Percentiles rank a stretch among this genome's conserved stretches.
phyloP scores from a whole-genome alignment of 2,797 vertebrate genomes.

The Trichosurus vulpecula region DNA sequence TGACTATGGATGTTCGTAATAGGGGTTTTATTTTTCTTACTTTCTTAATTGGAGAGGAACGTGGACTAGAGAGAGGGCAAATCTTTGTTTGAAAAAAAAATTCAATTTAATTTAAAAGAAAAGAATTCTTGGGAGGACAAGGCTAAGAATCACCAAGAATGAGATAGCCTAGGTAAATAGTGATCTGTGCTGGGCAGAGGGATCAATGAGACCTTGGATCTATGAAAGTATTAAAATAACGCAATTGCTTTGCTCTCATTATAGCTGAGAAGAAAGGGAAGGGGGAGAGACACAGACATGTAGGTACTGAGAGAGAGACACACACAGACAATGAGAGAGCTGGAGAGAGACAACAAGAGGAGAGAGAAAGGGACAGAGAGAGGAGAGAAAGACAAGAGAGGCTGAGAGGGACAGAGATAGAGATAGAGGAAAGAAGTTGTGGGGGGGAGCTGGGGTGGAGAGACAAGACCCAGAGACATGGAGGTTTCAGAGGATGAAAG shows the following conservation, averaged over 20 bases:
- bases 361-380: neutral
- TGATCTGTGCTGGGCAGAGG: neutral
- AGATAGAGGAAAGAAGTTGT: too few relatives aligned
- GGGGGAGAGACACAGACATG: neutral
- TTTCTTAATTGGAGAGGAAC: neutral
- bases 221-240: neutral
- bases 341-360: neutral
- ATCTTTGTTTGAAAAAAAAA: neutral
- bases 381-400: neutral
- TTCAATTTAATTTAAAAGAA: neutral
- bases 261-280: neutral
- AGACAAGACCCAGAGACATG: neutral
- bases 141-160: neutral
- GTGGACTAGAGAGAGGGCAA: neutral
- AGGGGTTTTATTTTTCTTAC: neutral
- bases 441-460: neutral
- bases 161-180: neutral
- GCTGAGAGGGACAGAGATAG: neutral
- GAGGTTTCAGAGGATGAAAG: slow-evolving; percentile 74
- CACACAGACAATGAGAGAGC: neutral
- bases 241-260: neutral
- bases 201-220: neutral
- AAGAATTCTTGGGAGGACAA: neutral
- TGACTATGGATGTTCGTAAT: neutral
- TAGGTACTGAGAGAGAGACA: neutral